Conservation (phyloP, 2,797 vertebrate genomes). For the Lithobates pipiens region DNA sequence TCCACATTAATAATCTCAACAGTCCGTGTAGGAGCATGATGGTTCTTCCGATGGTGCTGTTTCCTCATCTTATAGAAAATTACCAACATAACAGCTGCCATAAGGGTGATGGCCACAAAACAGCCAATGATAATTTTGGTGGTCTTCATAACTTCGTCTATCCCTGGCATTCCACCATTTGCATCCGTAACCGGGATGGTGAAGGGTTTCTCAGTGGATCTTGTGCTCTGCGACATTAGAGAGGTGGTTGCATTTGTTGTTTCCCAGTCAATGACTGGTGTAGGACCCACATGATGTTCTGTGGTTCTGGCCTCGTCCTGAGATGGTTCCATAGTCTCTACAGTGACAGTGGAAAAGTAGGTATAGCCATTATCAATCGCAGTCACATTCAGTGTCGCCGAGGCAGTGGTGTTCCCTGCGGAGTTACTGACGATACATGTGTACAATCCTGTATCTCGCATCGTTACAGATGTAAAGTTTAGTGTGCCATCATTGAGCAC, state of each 20-base stretch:
- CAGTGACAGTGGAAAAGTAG: slow-evolving; percentile 98
- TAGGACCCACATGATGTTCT: slow-evolving; percentile 89
- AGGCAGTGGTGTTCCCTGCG: slow-evolving; percentile 97
- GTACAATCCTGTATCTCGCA: slow-evolving; percentile 97
- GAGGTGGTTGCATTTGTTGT: slow-evolving; percentile 89
- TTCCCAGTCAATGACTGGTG: slow-evolving; percentile 85
- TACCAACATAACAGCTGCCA: slow-evolving; percentile 99
- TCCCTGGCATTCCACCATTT: slow-evolving; percentile 87
- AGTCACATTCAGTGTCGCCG: slow-evolving; percentile 95
- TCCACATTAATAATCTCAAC: slow-evolving; percentile 99
- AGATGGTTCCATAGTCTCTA: slow-evolving; percentile 96
- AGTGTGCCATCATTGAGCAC: slow-evolving; percentile 97
- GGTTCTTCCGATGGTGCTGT: slow-evolving; percentile 98
- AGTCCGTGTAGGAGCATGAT: slow-evolving; percentile 93
- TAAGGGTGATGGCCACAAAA: slow-evolving; percentile 98
- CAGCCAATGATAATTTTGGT: slow-evolving; percentile 99
- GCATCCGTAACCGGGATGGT: slow-evolving; percentile 90
- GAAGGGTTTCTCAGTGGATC: slow-evolving; percentile 90
- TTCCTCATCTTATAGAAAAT: slow-evolving; percentile 99
- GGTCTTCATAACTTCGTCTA: slow-evolving; percentile 99
- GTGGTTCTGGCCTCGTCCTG: slow-evolving; percentile 92
- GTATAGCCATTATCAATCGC: slow-evolving; percentile 94
- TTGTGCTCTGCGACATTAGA: slow-evolving; percentile 87
- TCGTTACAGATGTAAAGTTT: slow-evolving; percentile 97
- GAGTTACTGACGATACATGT: slow-evolving; percentile 99